These are phyloP conservation scores for Ptychadena robeensis DNA, from an alignment of 2,797 vertebrate species.

Conservation along the genomic window DNA sequence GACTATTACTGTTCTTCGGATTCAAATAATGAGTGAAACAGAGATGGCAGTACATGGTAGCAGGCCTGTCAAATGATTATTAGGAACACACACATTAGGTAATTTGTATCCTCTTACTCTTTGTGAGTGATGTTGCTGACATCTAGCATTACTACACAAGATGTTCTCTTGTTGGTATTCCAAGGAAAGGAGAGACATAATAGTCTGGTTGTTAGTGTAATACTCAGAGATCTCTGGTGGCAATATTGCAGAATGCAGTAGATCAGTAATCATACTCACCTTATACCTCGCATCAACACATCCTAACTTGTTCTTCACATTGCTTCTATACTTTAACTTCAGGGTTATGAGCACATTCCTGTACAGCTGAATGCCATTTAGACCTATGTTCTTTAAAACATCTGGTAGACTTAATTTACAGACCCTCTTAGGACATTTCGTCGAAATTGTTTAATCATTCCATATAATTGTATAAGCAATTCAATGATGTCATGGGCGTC, in stretches of 20 bases:
- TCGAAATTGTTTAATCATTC: neutral
- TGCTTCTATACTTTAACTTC: neutral
- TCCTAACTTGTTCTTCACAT: neutral
- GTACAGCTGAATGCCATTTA: no score
- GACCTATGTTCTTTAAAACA: neutral
- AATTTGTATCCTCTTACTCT: neutral
- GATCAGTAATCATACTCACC: neutral
- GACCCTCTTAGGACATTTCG: neutral
- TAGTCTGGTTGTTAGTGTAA: neutral
- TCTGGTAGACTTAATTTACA: neutral
- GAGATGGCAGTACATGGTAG: neutral
- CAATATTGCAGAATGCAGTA: conserved; percentile 42
- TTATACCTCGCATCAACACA: neutral
- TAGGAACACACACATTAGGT: neutral
- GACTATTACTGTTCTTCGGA: no score
- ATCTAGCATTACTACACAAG: neutral
- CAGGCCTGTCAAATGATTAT: neutral
- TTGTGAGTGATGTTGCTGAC: neutral
- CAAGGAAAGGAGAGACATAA: neutral
- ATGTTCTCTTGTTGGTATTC: conserved; percentile 18
- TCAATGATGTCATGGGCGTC: no score
- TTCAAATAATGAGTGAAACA: neutral
- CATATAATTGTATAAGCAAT: no score
- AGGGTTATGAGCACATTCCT: neutral
- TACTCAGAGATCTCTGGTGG: conserved; percentile 39